phyloP scores from a whole-genome alignment of 2,113 vertebrate genomes.

The Xyliphius kryptos region DNA sequence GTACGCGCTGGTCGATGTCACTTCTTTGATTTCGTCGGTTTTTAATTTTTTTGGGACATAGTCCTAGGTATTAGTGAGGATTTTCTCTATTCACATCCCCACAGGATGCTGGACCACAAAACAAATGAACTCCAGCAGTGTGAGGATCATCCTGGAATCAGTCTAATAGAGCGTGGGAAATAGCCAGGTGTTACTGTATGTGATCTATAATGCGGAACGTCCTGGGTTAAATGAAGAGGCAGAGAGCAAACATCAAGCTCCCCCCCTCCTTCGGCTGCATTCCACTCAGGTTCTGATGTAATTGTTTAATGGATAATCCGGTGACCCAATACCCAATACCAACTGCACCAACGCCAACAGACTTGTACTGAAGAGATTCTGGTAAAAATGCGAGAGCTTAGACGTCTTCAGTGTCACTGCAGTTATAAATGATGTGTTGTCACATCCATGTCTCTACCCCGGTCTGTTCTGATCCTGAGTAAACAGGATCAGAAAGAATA shows the following conservation, averaged over 20 bases:
- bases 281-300: conserved; percentile 57
- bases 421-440: conserved; percentile 6
- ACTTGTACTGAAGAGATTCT: conserved; percentile 32
- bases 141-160: conserved; percentile 33
- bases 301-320: conserved; percentile 60
- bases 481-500: conserved; percentile 1
- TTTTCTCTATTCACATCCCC: conserved; percentile 22
- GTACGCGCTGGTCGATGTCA: background rate
- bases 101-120: conserved; percentile 41
- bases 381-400: conserved; percentile 25
- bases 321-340: conserved; percentile 60
- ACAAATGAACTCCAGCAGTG: conserved; percentile 14
- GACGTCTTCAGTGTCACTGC: background rate
- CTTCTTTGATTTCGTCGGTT: background rate
- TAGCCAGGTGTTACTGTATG: conserved; percentile 10
- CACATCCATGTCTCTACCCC: background rate
- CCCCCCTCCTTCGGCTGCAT: conserved; percentile 39
- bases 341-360: conserved; percentile 44
- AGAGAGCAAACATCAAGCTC: conserved; percentile 18
- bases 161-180: conserved; percentile 38
- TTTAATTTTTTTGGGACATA: background rate
- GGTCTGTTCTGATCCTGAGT: background rate
- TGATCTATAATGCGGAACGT: background rate
- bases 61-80: conserved; percentile 8
- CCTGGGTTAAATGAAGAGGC: background rate